Conservation (phyloP, 2,888 invertebrate genomes). For the Lamproptera curius region DNA sequence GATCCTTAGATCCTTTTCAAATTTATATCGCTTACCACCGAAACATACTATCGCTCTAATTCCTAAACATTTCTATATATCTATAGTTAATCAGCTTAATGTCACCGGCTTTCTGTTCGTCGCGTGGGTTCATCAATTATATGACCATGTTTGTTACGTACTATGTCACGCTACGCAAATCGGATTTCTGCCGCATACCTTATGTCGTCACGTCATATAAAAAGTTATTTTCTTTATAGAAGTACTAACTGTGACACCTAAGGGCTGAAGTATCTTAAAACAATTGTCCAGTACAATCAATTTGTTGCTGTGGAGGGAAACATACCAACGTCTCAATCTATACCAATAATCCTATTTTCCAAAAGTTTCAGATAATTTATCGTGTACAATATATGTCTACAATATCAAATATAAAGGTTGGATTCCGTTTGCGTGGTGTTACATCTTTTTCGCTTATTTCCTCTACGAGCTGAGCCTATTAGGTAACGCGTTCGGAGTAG, state of each 20-base stretch:
- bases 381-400: no score
- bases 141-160: not conserved
- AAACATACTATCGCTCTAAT: not conserved
- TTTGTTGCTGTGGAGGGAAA: not conserved
- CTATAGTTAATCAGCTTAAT: not conserved
- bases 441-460: no score
- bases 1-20: no score
- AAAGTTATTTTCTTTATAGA: not conserved
- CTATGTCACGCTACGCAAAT: not conserved
- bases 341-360: not conserved
- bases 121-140: not conserved
- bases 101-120: conserved; percentile 3
- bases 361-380: not conserved
- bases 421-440: not conserved
- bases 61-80: not conserved
- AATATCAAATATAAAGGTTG: not conserved
- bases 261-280: not conserved
- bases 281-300: not conserved
- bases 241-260: not conserved
- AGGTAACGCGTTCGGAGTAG: no score
- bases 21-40: no score
- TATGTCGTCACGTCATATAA: not conserved
- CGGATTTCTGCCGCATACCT: not conserved
- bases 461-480: no score
- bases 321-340: not conserved